These are phyloP conservation scores for Lepus townsendii DNA, from an alignment of 2,797 vertebrate genomes.

Conservation along the genomic window DNA sequence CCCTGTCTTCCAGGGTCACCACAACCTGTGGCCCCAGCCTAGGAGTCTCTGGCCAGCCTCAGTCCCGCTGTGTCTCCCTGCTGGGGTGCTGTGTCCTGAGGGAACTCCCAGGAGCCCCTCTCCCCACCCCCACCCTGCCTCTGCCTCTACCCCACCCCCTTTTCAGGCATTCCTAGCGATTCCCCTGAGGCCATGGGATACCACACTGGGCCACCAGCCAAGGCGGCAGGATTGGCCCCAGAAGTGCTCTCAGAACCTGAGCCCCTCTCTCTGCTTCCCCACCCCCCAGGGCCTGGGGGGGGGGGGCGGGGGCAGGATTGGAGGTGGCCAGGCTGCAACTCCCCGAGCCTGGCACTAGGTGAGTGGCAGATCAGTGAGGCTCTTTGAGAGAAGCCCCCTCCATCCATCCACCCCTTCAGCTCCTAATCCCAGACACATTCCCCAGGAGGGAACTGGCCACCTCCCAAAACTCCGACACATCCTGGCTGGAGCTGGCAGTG, in stretches of 20 bases:
- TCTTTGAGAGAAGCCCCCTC: slow-evolving; percentile 49
- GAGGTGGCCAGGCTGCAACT: background rate
- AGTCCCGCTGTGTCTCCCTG: background rate
- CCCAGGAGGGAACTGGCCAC: slow-evolving; percentile 44
- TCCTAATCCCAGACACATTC: background rate
- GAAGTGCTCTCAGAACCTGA: background rate
- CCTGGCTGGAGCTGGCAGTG: slow-evolving; percentile 68
- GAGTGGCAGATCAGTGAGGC: background rate
- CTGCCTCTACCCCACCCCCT: background rate
- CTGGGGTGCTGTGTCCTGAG: background rate
- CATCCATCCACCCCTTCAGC: no score
- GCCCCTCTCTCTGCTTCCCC: background rate
- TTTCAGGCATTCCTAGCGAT: slow-evolving; percentile 7
- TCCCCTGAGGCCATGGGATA: background rate
- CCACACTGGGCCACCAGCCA: slow-evolving; percentile 36
- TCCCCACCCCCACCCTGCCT: background rate
- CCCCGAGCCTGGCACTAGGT: background rate
- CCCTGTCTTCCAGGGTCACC: no score
- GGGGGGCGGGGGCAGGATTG: no score
- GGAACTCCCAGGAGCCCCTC: background rate
- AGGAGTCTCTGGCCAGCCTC: background rate
- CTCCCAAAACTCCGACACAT: slow-evolving; percentile 69
- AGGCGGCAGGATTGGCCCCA: background rate
- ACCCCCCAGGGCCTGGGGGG: background rate
- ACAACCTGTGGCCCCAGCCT: background rate